Evolutionary conservation across 23 tunicate genomes (phyloP), one percentile per base, ranked within the genome.

Genomic region (Corella eumyota): DNA sequence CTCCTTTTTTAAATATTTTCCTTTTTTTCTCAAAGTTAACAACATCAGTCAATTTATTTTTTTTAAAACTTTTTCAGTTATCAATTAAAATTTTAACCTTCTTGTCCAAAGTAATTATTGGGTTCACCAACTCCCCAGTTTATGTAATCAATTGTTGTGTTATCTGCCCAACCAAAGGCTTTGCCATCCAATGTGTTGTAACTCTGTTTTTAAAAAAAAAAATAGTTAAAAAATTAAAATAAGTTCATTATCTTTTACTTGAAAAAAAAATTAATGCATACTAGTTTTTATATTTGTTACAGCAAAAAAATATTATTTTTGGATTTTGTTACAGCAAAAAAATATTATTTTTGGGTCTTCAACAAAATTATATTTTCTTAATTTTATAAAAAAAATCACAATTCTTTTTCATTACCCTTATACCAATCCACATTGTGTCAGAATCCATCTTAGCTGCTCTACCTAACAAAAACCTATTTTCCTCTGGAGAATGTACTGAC

Each of bases 111-210:
- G 54, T 73, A 68, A 45, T 73, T 67, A 66, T 82, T 82, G 13
- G 92, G 92, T 62, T 82, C 92, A 13, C 92, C 92, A 40, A 70
- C 34, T 54, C 61, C 76, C 92, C 92, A 82, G 56, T 82, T 82
- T 1, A 67, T 46, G 27, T 37, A 82, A 53, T 82, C 72, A 6
- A 73, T 45, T 3, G 66, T 44, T 20, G 92, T 73, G 37, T 36
- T 65, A 38, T 82, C 92, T 21, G 92, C 54, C 92, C 92, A 82
- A 7, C 23, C 19, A 20, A 73, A 67, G n/a, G 72, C 6, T 52
- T 66, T 54, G 21, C 73, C 78, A 1, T 71, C 79, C 26, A 61
- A 26, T 13, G 50, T 23, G n/a, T n/a, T n/a, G n/a, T n/a, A n/a
- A n/a, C n/a, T n/a, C n/a, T n/a, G n/a, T n/a, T n/a, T n/a, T 40